Percentiles rank a stretch among this genome's conserved stretches.
Conservation (phyloP, 2,113 vertebrate species). For the Podilymbus podiceps region DNA sequence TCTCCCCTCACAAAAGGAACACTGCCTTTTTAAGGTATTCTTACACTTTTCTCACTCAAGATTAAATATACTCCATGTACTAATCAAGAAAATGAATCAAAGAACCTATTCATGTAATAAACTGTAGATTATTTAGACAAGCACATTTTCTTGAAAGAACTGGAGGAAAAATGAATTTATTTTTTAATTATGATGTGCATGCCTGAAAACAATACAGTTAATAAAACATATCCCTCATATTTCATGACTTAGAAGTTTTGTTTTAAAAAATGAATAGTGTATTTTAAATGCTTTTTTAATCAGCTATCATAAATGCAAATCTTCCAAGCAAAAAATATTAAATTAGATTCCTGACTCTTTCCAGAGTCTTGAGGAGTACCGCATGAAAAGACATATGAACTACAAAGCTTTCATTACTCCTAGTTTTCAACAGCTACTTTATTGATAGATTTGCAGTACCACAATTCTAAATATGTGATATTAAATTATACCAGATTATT, state of each 20-base stretch:
- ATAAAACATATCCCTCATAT: not conserved
- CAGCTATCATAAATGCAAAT: not conserved
- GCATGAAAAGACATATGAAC: not conserved
- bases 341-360: not conserved
- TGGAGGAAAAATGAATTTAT: not conserved
- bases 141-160: not conserved
- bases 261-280: not conserved
- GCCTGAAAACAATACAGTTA: not conserved
- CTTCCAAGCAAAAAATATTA: not conserved
- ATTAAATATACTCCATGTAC: not conserved
- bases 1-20: not conserved
- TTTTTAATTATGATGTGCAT: not conserved
- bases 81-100: conserved; percentile 6
- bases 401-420: not conserved
- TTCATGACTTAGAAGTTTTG: not conserved
- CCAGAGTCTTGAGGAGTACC: not conserved
- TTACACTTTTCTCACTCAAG: not conserved
- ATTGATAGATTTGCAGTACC: not conserved
- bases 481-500: not conserved
- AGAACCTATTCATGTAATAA: not conserved
- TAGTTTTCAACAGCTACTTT: not conserved
- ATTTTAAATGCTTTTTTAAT: not conserved
- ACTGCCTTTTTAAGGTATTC: not conserved
- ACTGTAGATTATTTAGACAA: not conserved
- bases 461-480: not conserved